Conservation (phyloP, 2,888 invertebrate genomes). For the Amphipoea lucens region DNA sequence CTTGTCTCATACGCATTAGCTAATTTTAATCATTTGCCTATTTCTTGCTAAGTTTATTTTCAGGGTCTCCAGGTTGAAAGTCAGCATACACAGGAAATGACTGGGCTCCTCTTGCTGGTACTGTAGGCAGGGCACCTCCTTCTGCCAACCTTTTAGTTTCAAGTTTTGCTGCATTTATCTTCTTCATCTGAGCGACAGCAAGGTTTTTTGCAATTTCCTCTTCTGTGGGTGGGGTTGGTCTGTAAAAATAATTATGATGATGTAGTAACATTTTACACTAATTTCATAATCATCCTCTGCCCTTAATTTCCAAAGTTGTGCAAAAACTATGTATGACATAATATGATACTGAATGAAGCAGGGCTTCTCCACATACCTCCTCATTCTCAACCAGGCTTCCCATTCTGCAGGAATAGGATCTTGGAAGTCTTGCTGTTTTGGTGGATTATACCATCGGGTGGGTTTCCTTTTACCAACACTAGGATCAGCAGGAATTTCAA, state of each 20-base stretch:
- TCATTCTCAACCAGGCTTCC: slow-evolving; percentile 95
- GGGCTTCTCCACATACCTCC: slow-evolving; percentile 81
- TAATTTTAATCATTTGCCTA: slow-evolving; percentile 47
- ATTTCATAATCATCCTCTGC: background rate
- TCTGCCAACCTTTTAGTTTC: slow-evolving; percentile 91
- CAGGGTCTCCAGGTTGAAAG: slow-evolving; percentile 88
- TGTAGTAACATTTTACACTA: background rate
- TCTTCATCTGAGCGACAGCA: slow-evolving; percentile 93
- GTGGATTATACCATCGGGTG: slow-evolving; percentile 93
- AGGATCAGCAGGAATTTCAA: slow-evolving; percentile 93
- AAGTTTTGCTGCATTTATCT: slow-evolving; percentile 93
- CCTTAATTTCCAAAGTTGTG: background rate
- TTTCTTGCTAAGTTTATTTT: slow-evolving; percentile 65
- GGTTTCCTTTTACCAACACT: slow-evolving; percentile 91
- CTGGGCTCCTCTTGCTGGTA: slow-evolving; percentile 76
- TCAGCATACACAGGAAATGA: slow-evolving; percentile 91
- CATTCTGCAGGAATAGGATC: slow-evolving; percentile 96
- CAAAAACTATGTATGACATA: background rate
- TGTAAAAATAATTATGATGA: slow-evolving; percentile 66
- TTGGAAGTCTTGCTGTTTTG: slow-evolving; percentile 91
- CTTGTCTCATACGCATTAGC: background rate
- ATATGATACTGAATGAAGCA: background rate
- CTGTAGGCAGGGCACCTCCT: slow-evolving; percentile 79
- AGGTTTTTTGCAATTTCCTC: slow-evolving; percentile 93
- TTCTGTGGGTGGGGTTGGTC: slow-evolving; percentile 92